Conservation (phyloP, 2,797 vertebrate genomes). For the Sebastes matsubarae region DNA sequence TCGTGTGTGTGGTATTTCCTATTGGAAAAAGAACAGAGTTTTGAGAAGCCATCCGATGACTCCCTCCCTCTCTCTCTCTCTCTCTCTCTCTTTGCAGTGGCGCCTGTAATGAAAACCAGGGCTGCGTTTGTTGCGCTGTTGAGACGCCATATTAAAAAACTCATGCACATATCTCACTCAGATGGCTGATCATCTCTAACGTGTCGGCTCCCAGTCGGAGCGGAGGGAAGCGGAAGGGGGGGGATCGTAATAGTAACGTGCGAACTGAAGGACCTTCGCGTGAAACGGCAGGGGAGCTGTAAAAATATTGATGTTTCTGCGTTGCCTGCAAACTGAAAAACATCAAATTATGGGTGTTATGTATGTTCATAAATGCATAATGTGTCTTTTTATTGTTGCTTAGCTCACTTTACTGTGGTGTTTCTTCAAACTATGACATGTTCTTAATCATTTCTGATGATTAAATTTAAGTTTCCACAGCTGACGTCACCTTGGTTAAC, state of each 20-base stretch:
- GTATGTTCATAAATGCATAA: neutral
- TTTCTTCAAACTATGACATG: neutral
- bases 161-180: constrained; percentile 39
- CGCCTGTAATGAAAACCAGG: constrained; percentile 77
- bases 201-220: neutral
- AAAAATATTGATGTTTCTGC: neutral
- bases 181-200: constrained; percentile 39
- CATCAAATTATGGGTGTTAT: too few species aligned
- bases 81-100: constrained; percentile 65
- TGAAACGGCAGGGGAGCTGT: neutral
- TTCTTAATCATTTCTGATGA: neutral
- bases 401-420: neutral
- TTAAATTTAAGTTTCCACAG: neutral
- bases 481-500: neutral
- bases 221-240: neutral
- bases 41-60: constrained; percentile 73
- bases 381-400: neutral
- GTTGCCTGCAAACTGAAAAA: neutral
- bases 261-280: neutral
- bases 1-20: constrained; percentile 79
- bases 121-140: constrained; percentile 48
- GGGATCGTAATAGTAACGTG: neutral
- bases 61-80: constrained; percentile 19
- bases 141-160: constrained; percentile 61
- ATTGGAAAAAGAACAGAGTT: constrained; percentile 77